These are phyloP conservation scores for Argyresthia albistria DNA, from an alignment of 2,888 invertebrate genomes.

Conservation along the genomic window DNA sequence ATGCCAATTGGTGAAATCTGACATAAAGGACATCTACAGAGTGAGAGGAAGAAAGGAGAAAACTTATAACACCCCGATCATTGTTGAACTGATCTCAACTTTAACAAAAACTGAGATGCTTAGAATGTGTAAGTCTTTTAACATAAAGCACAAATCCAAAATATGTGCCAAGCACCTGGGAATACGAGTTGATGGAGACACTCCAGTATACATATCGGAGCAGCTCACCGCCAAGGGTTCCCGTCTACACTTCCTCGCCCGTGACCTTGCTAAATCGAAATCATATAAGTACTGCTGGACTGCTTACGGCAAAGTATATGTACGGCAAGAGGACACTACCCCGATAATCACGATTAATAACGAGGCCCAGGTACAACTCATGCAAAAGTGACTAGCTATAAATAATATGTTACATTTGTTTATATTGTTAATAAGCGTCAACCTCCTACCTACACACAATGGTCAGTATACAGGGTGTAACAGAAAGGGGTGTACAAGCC, in stretches of 20 bases:
- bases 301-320: slow-evolving; percentile 1
- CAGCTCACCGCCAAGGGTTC: background rate
- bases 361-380: background rate
- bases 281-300: slow-evolving; percentile 4
- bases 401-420: too few species aligned
- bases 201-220: background rate
- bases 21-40: slow-evolving; percentile 13
- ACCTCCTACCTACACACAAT: background rate
- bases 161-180: slow-evolving; percentile 13
- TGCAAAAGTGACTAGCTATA: background rate
- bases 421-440: background rate
- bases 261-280: slow-evolving; percentile 1
- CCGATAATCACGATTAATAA: background rate
- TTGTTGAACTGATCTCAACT: slow-evolving; percentile 8
- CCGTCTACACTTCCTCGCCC: slow-evolving; percentile 1
- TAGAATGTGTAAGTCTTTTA: slow-evolving; percentile 10
- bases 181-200: slow-evolving; percentile 3
- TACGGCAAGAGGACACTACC: background rate
- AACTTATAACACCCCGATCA: slow-evolving; percentile 5
- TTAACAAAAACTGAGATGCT: slow-evolving; percentile 9
- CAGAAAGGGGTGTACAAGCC: too few species aligned
- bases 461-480: background rate
- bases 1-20: too few species aligned
- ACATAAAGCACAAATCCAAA: slow-evolving; percentile 10
- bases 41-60: slow-evolving; percentile 4